These are phyloP conservation scores for Centropus bengalensis DNA, from an alignment of 2,113 vertebrate species.

Conservation along the genomic window DNA sequence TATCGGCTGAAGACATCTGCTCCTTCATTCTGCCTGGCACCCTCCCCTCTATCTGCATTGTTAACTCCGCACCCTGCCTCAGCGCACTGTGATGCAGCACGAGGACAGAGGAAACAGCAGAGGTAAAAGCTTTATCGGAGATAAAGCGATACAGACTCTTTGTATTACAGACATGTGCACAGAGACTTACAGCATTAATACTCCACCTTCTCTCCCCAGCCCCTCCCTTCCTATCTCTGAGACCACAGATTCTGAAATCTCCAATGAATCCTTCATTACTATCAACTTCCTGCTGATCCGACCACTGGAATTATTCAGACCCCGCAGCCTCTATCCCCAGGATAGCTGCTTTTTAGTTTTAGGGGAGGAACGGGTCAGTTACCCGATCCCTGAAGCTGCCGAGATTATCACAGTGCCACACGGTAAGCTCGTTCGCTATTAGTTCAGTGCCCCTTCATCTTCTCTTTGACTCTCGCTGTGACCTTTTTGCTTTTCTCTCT, in stretches of 20 bases:
- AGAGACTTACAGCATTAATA: neutral
- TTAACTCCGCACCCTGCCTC: neutral
- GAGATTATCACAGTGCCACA: neutral
- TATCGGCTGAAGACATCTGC: neutral
- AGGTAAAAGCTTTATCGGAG: neutral
- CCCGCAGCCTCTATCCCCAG: neutral
- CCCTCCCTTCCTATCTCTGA: neutral
- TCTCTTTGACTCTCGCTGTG: neutral
- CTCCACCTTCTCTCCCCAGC: neutral
- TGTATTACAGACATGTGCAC: neutral
- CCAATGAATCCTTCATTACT: neutral
- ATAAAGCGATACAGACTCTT: neutral
- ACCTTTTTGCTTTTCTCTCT: slow-evolving; percentile 1
- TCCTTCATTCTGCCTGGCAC: neutral
- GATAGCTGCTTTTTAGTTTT: neutral
- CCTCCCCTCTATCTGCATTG: neutral
- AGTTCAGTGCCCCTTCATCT: neutral
- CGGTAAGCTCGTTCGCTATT: neutral
- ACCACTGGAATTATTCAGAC: neutral
- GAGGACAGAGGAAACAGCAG: neutral
- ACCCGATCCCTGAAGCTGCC: neutral
- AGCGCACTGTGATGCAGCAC: neutral
- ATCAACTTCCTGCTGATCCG: neutral
- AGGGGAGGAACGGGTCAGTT: neutral
- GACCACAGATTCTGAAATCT: neutral